These are phyloP conservation scores for Altica lythri DNA, from an alignment of 2,888 invertebrate genomes.

Conservation along the genomic window DNA sequence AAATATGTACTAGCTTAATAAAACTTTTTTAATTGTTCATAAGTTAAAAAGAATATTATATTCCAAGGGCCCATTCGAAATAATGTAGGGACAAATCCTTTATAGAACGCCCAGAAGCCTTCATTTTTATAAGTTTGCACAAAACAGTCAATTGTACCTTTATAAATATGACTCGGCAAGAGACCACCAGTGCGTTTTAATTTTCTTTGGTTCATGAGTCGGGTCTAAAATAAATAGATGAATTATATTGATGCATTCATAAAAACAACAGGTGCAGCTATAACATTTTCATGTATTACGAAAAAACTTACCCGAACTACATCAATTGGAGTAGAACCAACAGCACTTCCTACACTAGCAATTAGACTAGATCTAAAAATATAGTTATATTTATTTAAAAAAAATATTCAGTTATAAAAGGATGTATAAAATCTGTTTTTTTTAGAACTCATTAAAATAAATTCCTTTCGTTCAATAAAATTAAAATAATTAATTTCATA, in stretches of 20 bases:
- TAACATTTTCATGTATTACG: neutral
- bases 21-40: constrained; percentile 84
- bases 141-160: constrained; percentile 74
- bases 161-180: constrained; percentile 67
- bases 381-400: neutral
- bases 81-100: constrained; percentile 95
- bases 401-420: too few species aligned
- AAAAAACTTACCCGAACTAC: constrained; percentile 77
- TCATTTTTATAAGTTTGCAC: constrained; percentile 83
- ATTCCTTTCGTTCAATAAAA: too few species aligned
- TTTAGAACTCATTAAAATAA: too few species aligned
- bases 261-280: neutral
- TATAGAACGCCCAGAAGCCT: constrained; percentile 86
- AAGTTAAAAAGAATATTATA: constrained; percentile 92
- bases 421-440: neutral
- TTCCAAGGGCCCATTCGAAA: constrained; percentile 97
- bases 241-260: neutral
- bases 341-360: constrained; percentile 89
- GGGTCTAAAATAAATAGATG: constrained; percentile 67
- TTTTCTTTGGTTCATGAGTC: constrained; percentile 89
- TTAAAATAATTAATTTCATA: too few species aligned
- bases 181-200: constrained; percentile 60
- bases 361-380: constrained; percentile 79
- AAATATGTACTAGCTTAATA: too few species aligned
- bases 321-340: constrained; percentile 93